These are phyloP conservation scores for Julus scanicus DNA, from an alignment of 2,888 invertebrate species.

Conservation along the genomic window DNA sequence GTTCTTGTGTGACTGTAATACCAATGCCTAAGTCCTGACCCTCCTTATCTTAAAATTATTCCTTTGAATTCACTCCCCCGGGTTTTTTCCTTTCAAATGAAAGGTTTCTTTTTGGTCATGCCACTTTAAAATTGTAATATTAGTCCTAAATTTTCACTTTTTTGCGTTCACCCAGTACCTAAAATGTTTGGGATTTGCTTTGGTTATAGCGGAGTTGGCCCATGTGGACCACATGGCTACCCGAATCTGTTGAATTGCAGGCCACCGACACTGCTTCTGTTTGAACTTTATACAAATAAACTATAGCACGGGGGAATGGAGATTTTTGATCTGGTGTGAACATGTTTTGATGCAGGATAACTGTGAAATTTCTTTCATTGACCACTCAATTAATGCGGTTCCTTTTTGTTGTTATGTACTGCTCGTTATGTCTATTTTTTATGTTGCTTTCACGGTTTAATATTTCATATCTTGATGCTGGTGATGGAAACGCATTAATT, in stretches of 20 bases:
- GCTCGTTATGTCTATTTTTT: background rate
- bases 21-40: background rate
- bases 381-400: background rate
- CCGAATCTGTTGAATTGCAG: background rate
- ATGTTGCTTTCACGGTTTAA: background rate
- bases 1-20: slow-evolving; percentile 5
- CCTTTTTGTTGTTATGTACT: background rate
- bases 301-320: background rate
- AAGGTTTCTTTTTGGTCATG: background rate
- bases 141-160: background rate
- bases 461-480: background rate
- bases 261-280: background rate
- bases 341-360: background rate
- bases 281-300: slow-evolving; percentile 15
- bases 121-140: background rate
- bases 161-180: background rate
- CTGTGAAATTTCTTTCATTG: slow-evolving; percentile 3
- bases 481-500: background rate
- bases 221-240: background rate
- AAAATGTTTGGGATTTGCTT: background rate
- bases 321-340: background rate
- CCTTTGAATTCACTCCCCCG: background rate
- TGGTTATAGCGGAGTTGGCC: background rate
- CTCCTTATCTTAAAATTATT: background rate
- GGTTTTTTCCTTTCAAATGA: background rate